phyloP scores from a whole-genome alignment of 1,140 invertebrate genomes.

The Eufriesea mexicana region DNA sequence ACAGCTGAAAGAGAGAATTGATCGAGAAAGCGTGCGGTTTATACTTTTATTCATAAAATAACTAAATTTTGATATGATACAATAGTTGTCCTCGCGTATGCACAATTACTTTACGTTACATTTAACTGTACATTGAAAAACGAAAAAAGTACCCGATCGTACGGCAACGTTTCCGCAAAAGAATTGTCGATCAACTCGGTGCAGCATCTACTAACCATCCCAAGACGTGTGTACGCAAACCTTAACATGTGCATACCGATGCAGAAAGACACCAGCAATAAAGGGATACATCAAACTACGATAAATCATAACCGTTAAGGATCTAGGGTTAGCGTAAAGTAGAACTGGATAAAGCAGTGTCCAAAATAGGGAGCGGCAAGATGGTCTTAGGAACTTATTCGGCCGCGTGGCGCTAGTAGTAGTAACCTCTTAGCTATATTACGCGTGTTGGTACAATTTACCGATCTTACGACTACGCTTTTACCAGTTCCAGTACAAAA shows the following conservation, averaged over 20 bases:
- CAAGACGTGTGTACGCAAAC: constrained; percentile 31
- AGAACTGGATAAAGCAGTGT: background rate
- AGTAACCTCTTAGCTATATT: background rate
- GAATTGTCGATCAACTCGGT: constrained; percentile 21
- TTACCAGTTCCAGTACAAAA: background rate
- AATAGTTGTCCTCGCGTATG: constrained; percentile 68
- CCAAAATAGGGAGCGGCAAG: background rate
- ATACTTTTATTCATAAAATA: constrained; percentile 73
- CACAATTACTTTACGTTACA: constrained; percentile 53
- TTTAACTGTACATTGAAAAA: constrained; percentile 67
- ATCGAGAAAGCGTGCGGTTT: constrained; percentile 45
- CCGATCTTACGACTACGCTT: background rate
- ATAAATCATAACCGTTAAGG: constrained; percentile 25
- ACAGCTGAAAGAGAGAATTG: constrained; percentile 7
- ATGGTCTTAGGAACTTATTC: constrained; percentile 7
- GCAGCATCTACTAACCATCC: constrained; percentile 15
- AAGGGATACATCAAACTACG: constrained; percentile 46
- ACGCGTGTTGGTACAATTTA: background rate
- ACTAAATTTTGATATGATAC: constrained; percentile 74
- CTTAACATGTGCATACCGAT: constrained; percentile 30
- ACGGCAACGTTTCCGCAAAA: constrained; percentile 35
- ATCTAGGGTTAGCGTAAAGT: too few species aligned
- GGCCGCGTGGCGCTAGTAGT: background rate
- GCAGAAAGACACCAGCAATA: constrained; percentile 42
- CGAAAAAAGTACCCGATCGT: constrained; percentile 68